Base-by-base conservation (phyloP, 1,140 invertebrate species). In the Drosophila neocordata region DNA sequence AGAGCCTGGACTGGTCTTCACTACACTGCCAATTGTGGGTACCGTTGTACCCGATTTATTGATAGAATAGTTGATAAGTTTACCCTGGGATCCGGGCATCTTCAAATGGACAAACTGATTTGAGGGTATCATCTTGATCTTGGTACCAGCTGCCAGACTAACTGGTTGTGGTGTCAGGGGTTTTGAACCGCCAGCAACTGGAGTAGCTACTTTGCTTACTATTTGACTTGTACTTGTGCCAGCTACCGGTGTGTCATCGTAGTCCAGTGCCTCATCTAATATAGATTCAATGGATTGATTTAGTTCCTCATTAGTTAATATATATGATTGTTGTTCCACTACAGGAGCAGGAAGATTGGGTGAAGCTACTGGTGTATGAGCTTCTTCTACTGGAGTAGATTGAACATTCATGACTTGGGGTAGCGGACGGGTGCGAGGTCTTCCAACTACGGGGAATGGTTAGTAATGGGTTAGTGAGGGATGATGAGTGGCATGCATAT, bases 371-470 rank as follows among this genome's bases (percentile, higher is more conserved):
- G 27, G 27, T 69, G 79, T 31, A 31, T 6, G 55, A 69, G 31
- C 18, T 38, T 71, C 61, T 35, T 9, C 24, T 13, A 44, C 15
- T 69, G 73, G 12, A 76, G 41, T 62, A 69, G 59, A 73, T 65
- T 44, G 56, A 68, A 52, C 13, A 52, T 20, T 48, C 2, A 11
- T 65, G n/a, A 77, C 64, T 53, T 60, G 79, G 4, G 63, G 71
- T 34, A 90, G 57, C 8, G 85, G 90, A 24, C 73, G 91, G 22
- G 88, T 93, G 0, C 92, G 84, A 8, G 92, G 92, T 62, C 92
- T 85, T 48, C 93, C 93, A 69, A 92, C 90, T 85, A 76, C 62
- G 65, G 66, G 65, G 53, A 69, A 59, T 65, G 22, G 52, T 13
- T 5, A 9, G 59, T 52, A 72, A 66, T 71, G 79, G 48, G 56